Evolutionary conservation across 2,797 vertebrate genomes (phyloP).

Genomic region (Pantherophis alleghaniensis): DNA sequence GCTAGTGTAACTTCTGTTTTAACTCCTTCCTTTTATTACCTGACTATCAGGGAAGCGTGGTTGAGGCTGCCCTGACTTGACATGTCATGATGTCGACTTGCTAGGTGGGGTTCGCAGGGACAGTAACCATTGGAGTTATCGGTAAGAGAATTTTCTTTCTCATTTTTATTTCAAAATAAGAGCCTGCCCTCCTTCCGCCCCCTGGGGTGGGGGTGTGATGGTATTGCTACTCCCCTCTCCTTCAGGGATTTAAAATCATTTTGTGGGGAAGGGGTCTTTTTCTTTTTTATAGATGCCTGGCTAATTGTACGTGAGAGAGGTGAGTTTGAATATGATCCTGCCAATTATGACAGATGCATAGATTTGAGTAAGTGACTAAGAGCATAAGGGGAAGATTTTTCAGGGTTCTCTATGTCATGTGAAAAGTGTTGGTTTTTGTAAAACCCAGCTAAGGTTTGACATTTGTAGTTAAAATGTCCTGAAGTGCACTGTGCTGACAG

Average conservation of each 20-base stretch:
- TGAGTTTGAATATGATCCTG: not conserved
- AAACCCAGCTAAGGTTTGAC: not conserved
- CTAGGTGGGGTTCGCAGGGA: constrained; percentile 85
- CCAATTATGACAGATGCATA: not conserved
- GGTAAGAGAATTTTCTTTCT: constrained; percentile 85
- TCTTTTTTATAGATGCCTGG: constrained; percentile 5
- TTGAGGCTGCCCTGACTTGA: constrained; percentile 83
- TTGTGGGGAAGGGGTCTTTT: constrained; percentile 26
- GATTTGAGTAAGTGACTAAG: not conserved
- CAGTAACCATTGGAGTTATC: constrained; percentile 79
- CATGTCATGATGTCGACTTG: constrained; percentile 87
- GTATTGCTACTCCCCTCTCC: constrained; percentile 24
- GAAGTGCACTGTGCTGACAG: not conserved
- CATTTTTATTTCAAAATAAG: constrained; percentile 61
- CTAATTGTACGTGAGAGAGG: constrained; percentile 8
- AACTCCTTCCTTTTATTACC: constrained; percentile 94
- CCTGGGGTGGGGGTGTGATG: constrained; percentile 53
- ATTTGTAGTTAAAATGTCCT: not conserved
- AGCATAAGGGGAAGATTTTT: not conserved
- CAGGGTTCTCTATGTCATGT: not conserved
- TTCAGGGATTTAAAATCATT: not conserved
- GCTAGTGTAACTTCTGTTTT: constrained; percentile 81
- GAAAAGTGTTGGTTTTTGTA: not conserved
- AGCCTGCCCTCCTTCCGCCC: constrained; percentile 32
- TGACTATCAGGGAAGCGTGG: constrained; percentile 92